phyloP scores from a whole-genome alignment of 1,140 invertebrate species.

The Psilanteris sp. region DNA sequence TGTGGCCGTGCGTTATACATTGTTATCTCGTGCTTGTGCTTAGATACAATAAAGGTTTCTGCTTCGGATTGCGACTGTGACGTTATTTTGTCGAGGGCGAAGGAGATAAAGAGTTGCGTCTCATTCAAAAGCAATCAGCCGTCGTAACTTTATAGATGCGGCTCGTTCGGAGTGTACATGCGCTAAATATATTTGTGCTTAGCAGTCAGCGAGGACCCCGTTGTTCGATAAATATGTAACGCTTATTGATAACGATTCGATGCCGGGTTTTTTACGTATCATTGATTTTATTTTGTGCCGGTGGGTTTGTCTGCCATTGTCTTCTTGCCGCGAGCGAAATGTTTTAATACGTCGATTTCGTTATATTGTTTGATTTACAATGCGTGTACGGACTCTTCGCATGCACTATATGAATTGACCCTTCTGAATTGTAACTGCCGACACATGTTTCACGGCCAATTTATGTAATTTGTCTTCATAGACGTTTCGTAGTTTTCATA shows the following conservation, averaged over 20 bases:
- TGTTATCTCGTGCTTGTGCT: slow-evolving; percentile 23
- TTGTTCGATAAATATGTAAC: slow-evolving; percentile 43
- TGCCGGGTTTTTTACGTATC: slow-evolving; percentile 45
- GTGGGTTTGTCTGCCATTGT: slow-evolving; percentile 15
- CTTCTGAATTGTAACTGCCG: slow-evolving; percentile 21
- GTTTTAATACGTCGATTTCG: slow-evolving; percentile 40
- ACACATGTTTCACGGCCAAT: slow-evolving; percentile 51
- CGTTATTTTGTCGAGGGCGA: slow-evolving; percentile 51
- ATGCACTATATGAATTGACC: slow-evolving; percentile 23
- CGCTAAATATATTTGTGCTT: slow-evolving; percentile 13
- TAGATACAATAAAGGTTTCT: slow-evolving; percentile 17
- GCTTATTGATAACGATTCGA: slow-evolving; percentile 32
- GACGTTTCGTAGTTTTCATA: slow-evolving; percentile 22
- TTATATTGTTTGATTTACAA: slow-evolving; percentile 48
- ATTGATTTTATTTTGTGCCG: slow-evolving; percentile 37
- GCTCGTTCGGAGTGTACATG: not conserved
- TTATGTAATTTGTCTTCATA: slow-evolving; percentile 45
- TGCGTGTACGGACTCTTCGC: slow-evolving; percentile 13
- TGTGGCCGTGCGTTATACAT: slow-evolving; percentile 26
- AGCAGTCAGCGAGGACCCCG: not conserved
- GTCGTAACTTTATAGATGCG: slow-evolving; percentile 12
- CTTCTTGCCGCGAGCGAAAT: slow-evolving; percentile 30
- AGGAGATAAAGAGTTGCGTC: slow-evolving; percentile 58
- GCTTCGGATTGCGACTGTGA: slow-evolving; percentile 12
- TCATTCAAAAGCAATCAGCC: slow-evolving; percentile 54